Base-by-base conservation (phyloP, 2,888 invertebrate species). In the Cheilosia variabilis region DNA sequence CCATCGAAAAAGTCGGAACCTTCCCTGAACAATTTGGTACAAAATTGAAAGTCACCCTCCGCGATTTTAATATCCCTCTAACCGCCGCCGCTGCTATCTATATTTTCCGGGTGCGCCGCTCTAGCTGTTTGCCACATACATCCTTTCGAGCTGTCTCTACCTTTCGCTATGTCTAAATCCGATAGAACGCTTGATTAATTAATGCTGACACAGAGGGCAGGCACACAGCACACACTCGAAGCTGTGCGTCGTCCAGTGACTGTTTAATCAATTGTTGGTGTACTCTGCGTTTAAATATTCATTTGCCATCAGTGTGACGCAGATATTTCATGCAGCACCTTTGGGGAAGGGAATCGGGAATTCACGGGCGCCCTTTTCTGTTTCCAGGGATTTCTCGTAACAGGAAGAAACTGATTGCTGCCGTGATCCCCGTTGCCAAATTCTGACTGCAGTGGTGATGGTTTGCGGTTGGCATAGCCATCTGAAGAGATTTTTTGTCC, bases 101-200 rank as follows among this genome's bases (percentile, higher is more conserved):
- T 13, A 22, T 31, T 31, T 5, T n/a, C 6, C 3, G 43, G 31
- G 52, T 34, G 13, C 27, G 19, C 60, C 27, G 15, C 37, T 1
- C 15, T 5, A 5, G 9, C 7, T 2, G 9, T 31, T 31, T 31
- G 31, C 31, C 31, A 31, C 27, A 60, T n/a, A 69, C 31, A 55
- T 45, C 31, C 27, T 13, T 52, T 72, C 19, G 24, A 19, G 37
- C 13, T 13, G 13, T 10, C 19, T 19, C 24, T 37, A 34, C 2
- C 55, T 41, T 13, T 3, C 4, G 7, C n/a, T 41, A 37, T 34
- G 57, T 43, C 41, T 71, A 69, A 76, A 65, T 69, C 57, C 53
- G 65, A 66, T 65, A 77, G 77, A 72, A 72, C 34, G 34, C 66
- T 77, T 83, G 72, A 83, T 83, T 83, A 83, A 83, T 77, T 77